Evolutionary conservation across 2,888 invertebrate genomes (phyloP).

Genomic region (Standfussiana lucernea): DNA sequence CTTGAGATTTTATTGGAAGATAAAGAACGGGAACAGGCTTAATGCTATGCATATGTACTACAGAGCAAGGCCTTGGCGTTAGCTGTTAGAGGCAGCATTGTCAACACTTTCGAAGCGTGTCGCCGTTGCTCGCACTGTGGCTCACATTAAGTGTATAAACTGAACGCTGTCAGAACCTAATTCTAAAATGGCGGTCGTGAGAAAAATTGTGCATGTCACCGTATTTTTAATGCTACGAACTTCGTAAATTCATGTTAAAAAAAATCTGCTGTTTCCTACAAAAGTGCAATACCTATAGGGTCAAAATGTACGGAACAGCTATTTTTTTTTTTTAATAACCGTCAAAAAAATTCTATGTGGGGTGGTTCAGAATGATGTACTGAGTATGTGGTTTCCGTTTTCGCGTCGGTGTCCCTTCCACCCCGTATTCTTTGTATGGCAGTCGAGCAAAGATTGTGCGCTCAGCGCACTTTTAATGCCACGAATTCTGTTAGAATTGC

Average conservation of each 20-base stretch:
- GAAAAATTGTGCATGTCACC: background rate
- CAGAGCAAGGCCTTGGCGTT: background rate
- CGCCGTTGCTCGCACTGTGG: background rate
- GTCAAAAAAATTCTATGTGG: no score
- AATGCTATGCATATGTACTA: background rate
- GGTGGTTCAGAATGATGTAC: no score
- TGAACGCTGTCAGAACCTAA: background rate
- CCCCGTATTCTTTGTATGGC: background rate
- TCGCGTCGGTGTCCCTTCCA: no score
- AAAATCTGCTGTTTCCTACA: no score
- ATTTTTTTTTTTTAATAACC: no score
- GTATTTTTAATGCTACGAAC: background rate
- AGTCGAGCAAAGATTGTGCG: background rate
- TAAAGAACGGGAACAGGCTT: slow-evolving; percentile 16
- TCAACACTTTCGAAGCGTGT: background rate
- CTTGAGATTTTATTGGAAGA: slow-evolving; percentile 25
- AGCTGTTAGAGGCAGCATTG: no score
- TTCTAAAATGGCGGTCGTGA: background rate
- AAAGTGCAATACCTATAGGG: no score
- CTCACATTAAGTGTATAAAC: background rate
- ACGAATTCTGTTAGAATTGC: background rate
- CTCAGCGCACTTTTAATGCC: background rate
- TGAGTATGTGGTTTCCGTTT: no score
- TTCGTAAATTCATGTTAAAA: background rate
- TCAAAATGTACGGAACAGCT: no score